A percentile compares a stretch with the other conserved stretches of the same genome.
phyloP scores from a whole-genome alignment of 2,888 invertebrate species.

The Cyclophora albipunctata region DNA sequence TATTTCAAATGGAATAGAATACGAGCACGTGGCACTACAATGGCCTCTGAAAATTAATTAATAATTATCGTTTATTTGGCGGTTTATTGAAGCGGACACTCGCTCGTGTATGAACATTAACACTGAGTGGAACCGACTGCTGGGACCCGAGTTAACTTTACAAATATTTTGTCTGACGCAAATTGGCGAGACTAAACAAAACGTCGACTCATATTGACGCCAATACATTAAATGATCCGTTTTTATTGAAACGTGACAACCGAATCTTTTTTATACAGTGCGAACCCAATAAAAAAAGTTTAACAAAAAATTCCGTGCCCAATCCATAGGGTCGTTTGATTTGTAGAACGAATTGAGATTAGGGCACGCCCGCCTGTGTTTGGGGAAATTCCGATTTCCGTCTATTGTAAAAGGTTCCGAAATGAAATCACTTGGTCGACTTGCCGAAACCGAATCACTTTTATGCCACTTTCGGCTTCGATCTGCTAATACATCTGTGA shows the following conservation, averaged over 20 bases:
- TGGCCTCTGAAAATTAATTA: too few species aligned
- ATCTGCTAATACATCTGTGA: slow-evolving; percentile 37
- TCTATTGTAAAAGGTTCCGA: slow-evolving; percentile 45
- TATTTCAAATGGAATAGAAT: too few species aligned
- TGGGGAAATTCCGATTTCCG: slow-evolving; percentile 56
- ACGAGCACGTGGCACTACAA: too few species aligned
- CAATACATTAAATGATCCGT: slow-evolving; percentile 6
- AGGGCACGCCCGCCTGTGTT: slow-evolving; percentile 40
- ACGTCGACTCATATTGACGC: not conserved
- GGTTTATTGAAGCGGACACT: too few species aligned
- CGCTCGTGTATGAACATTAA: too few species aligned
- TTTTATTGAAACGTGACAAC: slow-evolving; percentile 10
- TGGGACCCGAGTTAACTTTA: not conserved
- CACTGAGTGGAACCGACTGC: too few species aligned
- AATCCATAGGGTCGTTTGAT: slow-evolving; percentile 41
- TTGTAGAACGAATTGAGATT: slow-evolving; percentile 47
- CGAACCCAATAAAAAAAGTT: slow-evolving; percentile 17
- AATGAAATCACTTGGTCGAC: slow-evolving; percentile 52
- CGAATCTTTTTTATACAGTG: slow-evolving; percentile 15
- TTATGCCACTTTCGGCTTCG: slow-evolving; percentile 44
- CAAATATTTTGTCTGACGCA: not conserved
- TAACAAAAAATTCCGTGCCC: slow-evolving; percentile 26
- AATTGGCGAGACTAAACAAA: slow-evolving; percentile 1
- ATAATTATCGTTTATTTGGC: too few species aligned
- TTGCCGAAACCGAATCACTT: slow-evolving; percentile 50